Evolutionary conservation across 2,888 invertebrate species (phyloP).

Genomic region (Drosophila atroscutellata): DNA sequence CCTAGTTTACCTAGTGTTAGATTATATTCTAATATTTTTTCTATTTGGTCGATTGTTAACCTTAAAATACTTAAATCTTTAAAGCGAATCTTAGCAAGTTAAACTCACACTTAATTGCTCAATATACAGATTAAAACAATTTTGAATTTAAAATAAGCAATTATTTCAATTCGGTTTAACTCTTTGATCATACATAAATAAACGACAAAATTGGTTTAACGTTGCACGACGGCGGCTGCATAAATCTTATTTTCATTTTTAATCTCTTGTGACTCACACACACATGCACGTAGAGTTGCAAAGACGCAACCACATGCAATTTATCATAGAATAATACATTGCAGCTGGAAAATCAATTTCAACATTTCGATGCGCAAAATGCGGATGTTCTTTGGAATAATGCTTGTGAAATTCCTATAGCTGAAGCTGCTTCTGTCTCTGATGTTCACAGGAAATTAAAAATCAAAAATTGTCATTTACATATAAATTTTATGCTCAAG

Average conservation of each 20-base stretch:
- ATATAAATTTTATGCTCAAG: slow-evolving; percentile 12
- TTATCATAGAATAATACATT: slow-evolving; percentile 62
- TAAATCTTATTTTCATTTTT: slow-evolving; percentile 59
- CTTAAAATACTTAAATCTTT: background rate
- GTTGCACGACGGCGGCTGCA: slow-evolving; percentile 34
- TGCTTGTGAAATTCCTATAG: background rate
- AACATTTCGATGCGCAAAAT: slow-evolving; percentile 34
- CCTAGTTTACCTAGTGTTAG: too few species aligned
- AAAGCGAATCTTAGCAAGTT: background rate
- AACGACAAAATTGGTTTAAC: background rate
- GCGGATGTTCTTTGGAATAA: slow-evolving; percentile 26
- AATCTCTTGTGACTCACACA: slow-evolving; percentile 16
- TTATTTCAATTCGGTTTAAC: background rate
- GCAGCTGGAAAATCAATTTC: slow-evolving; percentile 65
- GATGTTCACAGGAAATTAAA: slow-evolving; percentile 68
- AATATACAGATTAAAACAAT: background rate
- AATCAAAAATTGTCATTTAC: slow-evolving; percentile 41
- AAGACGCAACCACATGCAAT: slow-evolving; percentile 24
- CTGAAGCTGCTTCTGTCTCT: slow-evolving; percentile 23
- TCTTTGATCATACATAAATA: slow-evolving; percentile 4
- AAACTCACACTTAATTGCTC: background rate
- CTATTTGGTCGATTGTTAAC: background rate
- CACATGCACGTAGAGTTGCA: background rate
- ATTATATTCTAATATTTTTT: background rate
- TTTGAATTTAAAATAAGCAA: background rate